Evolutionary conservation across 2,797 vertebrate genomes (phyloP), one percentile per base, ranked within the genome.

Genomic region (Gobionotothen gibberifrons): DNA sequence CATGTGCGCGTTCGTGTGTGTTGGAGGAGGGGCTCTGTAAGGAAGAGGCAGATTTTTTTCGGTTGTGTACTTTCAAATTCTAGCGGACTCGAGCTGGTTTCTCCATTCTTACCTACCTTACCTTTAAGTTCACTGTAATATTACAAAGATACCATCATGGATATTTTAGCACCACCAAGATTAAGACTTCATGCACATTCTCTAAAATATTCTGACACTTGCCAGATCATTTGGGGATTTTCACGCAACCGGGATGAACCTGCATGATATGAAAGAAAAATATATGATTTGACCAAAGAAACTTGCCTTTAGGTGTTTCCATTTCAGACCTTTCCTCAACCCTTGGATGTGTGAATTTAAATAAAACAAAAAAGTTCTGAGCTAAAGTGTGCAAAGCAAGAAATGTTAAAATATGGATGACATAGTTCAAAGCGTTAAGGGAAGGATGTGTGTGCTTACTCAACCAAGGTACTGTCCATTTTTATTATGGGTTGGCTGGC

Each of bases 341-440:
- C 19, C 16, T 32, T 39, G 49, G 1, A 81, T 58, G 36, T 17
- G 48, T 16, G 43, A 12, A 55, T 53, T 69, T 58, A 57, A 69
- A 56, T 61, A 26, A 74, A 78, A 77, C 32, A 57, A 61, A 58
- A 60, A 54, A 10, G 9, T 39, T 71, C 14, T 54, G 1, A 79
- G 62, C 9, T 63, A 55, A 56, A 55, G 11, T 69, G 11, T 60
- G 44, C 10, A 65, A 64, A 72, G 55, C 10, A n/a, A 47, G 29
- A 65, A 11, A 47, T 61, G 1, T 42, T n/a, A 54, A n/a, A 62
- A 76, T 70, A 44, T 58, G 6, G 26, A 56, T 59, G 12, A 62
- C 46, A 56, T 40, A 22, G 39, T 39, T 61, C 29, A 1, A 73
- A 74, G 65, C 47, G 29, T 61, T 16, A 75, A 79, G 21, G 43